A percentile compares a stretch with the other conserved stretches of the same genome.
Conservation (phyloP, 2,113 vertebrate species). For the Chaetodon auriga region DNA sequence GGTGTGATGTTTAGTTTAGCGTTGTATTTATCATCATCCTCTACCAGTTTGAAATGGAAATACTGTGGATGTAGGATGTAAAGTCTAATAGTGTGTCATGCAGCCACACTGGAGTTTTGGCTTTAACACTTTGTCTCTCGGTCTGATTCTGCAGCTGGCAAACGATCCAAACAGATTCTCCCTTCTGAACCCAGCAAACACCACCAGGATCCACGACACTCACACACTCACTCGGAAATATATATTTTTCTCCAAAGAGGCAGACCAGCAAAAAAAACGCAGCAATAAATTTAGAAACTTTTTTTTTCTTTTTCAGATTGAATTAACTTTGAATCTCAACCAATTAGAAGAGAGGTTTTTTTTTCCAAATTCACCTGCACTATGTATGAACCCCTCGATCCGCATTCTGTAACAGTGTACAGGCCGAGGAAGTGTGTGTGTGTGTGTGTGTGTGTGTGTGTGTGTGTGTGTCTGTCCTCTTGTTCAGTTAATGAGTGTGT, state of each 20-base stretch:
- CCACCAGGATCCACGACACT: background rate
- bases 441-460: constrained; percentile 22
- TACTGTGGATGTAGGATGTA: background rate
- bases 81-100: background rate
- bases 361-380: background rate
- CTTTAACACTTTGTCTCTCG: background rate
- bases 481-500: constrained; percentile 55
- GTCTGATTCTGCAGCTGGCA: background rate
- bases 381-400: too few relatives aligned
- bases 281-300: too few relatives aligned
- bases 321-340: too few relatives aligned
- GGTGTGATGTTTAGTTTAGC: background rate
- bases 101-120: background rate
- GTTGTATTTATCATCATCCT: too few relatives aligned
- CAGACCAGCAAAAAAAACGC: too few relatives aligned
- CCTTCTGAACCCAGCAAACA: constrained; percentile 4
- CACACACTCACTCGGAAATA: background rate
- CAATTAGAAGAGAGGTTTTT: background rate
- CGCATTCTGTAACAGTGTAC: background rate
- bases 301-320: too few relatives aligned
- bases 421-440: background rate
- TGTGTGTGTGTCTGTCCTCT: constrained; percentile 12
- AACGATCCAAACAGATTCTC: constrained; percentile 22
- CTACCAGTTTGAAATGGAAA: too few relatives aligned
- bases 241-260: background rate